These are phyloP conservation scores for Sinotaia quadrata DNA, from an alignment of 2,888 invertebrate genomes.

Conservation along the genomic window DNA sequence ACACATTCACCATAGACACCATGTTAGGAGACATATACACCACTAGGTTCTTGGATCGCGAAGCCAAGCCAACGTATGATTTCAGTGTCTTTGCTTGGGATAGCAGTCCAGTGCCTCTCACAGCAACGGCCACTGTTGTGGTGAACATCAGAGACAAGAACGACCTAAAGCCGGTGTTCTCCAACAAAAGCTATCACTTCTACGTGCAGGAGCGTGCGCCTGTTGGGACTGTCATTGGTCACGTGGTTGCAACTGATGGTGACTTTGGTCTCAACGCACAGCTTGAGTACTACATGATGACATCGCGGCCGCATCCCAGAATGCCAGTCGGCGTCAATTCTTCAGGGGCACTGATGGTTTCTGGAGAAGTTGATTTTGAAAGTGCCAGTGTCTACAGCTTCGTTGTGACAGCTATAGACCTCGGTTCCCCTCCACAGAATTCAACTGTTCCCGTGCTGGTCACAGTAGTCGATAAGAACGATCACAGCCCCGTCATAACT, in stretches of 20 bases:
- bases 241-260: slow-evolving; percentile 30
- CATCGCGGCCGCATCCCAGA: slow-evolving; percentile 22
- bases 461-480: slow-evolving; percentile 37
- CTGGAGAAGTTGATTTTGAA: slow-evolving; percentile 33
- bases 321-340: slow-evolving; percentile 32
- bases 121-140: slow-evolving; percentile 36
- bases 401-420: slow-evolving; percentile 37
- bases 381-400: slow-evolving; percentile 27
- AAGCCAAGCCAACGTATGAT: slow-evolving; percentile 27
- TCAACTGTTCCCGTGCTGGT: slow-evolving; percentile 35
- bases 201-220: slow-evolving; percentile 25
- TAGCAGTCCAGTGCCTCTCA: slow-evolving; percentile 29
- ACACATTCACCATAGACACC: slow-evolving; percentile 36
- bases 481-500: slow-evolving; percentile 38
- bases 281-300: slow-evolving; percentile 36
- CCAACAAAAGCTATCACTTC: slow-evolving; percentile 32
- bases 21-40: slow-evolving; percentile 38
- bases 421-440: slow-evolving; percentile 34
- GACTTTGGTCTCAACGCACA: slow-evolving; percentile 36
- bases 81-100: slow-evolving; percentile 37
- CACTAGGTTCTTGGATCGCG: slow-evolving; percentile 34
- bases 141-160: slow-evolving; percentile 38
- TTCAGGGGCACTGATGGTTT: slow-evolving; percentile 31
- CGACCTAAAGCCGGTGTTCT: slow-evolving; percentile 36
- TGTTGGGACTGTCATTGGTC: slow-evolving; percentile 24